A percentile compares a stretch with the other conserved stretches of the same genome.
These are phyloP conservation scores for Erethizon dorsatum DNA, from an alignment of 2,797 vertebrate genomes.

Conservation along the genomic window DNA sequence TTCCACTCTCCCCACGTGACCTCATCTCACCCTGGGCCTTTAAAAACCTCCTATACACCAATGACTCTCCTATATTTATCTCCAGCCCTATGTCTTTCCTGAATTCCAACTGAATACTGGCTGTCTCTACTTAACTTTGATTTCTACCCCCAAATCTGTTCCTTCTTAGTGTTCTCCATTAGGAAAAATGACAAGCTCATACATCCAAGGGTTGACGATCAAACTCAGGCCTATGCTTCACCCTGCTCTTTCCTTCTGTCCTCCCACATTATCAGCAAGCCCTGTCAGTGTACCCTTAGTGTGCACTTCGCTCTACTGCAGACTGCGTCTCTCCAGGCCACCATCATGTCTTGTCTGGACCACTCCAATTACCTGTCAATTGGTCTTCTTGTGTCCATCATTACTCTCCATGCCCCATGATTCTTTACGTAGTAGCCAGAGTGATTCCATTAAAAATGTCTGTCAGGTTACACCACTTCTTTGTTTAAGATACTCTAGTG, in stretches of 20 bases:
- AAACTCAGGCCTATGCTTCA: not conserved
- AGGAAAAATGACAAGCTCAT: not conserved
- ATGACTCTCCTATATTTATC: not conserved
- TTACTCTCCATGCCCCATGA: not conserved
- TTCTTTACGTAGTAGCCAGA: not conserved
- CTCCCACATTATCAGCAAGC: not conserved
- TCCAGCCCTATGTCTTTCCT: not conserved
- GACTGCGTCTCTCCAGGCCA: not conserved
- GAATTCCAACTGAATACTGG: not conserved
- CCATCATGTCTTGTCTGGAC: not conserved
- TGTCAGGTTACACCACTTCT: not conserved
- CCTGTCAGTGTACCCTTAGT: rapidly evolving
- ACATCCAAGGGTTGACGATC: not conserved
- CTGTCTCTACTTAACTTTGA: not conserved
- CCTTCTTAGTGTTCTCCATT: not conserved
- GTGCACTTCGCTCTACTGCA: not conserved
- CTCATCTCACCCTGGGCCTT: not conserved
- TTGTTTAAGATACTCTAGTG: conserved; percentile 18
- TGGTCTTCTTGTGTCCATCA: not conserved
- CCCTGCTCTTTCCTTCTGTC: not conserved
- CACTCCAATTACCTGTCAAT: not conserved
- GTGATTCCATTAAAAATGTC: not conserved
- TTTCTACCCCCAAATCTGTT: not conserved
- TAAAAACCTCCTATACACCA: not conserved
- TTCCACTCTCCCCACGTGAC: not conserved